A percentile compares a stretch with the other conserved stretches of the same genome.
Conservation (phyloP, 1,140 invertebrate species). For the Dendroctonus ponderosae region DNA sequence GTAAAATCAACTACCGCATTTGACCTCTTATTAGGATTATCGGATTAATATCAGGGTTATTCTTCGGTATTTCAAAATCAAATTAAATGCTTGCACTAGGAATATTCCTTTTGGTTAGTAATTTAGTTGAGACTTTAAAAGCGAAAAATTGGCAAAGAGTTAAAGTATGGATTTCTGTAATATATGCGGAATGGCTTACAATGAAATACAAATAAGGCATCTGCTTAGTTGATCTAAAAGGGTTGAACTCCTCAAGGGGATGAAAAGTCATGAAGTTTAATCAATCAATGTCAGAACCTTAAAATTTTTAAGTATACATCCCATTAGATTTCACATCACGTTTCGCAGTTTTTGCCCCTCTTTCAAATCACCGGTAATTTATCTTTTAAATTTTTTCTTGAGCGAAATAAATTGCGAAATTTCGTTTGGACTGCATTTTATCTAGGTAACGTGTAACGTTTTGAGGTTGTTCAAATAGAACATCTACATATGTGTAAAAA, state of each 20-base stretch:
- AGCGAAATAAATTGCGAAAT: slow-evolving; percentile 12
- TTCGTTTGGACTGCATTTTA: slow-evolving; percentile 2
- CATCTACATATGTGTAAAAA: no score
- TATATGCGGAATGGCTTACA: background rate
- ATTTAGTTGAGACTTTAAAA: slow-evolving; percentile 1
- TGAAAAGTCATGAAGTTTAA: slow-evolving; percentile 15
- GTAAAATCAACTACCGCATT: background rate
- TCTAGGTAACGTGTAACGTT: background rate
- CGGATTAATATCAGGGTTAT: no score
- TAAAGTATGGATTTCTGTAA: no score
- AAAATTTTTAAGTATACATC: slow-evolving; percentile 21
- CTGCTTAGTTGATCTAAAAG: slow-evolving; percentile 1
- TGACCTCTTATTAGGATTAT: no score
- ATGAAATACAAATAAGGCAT: slow-evolving; percentile 13
- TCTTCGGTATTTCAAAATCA: no score
- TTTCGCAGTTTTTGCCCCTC: slow-evolving; percentile 15
- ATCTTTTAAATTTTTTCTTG: slow-evolving; percentile 3
- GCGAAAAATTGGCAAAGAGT: background rate
- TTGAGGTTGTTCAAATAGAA: no score
- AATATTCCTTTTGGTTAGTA: no score
- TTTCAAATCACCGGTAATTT: slow-evolving; percentile 13
- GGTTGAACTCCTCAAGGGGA: slow-evolving; percentile 13
- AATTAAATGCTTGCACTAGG: no score
- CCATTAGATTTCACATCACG: slow-evolving; percentile 22
- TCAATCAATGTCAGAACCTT: slow-evolving; percentile 24